Evolutionary conservation across 2,113 vertebrate species (phyloP).

Genomic region (Sinocyclocheilus grahami): DNA sequence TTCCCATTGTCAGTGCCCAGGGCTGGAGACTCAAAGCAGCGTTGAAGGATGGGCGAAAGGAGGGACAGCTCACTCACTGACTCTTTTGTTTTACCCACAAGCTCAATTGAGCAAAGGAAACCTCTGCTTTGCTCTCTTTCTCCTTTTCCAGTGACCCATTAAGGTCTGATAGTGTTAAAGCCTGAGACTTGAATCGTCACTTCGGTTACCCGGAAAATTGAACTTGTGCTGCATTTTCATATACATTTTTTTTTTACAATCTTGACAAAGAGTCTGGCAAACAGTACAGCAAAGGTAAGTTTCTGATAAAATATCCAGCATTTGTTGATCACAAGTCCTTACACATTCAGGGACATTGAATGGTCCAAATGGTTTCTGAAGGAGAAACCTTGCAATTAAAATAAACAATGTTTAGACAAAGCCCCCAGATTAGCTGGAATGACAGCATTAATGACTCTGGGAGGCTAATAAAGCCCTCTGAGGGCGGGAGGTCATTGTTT

Average conservation of each 20-base stretch:
- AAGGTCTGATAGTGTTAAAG: constrained; percentile 77
- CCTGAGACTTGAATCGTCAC: constrained; percentile 69
- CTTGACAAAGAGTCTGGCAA: not conserved
- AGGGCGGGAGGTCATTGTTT: constrained; percentile 59
- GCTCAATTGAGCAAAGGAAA: constrained; percentile 77
- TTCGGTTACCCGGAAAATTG: constrained; percentile 61
- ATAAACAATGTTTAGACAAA: constrained; percentile 68
- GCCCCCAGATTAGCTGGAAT: constrained; percentile 64
- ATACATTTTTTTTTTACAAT: not conserved
- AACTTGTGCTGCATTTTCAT: constrained; percentile 63
- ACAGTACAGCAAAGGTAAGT: not conserved
- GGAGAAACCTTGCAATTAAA: constrained; percentile 66
- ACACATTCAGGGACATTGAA: constrained; percentile 41
- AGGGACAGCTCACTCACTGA: constrained; percentile 77
- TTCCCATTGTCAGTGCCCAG: constrained; percentile 85
- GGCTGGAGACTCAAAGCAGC: constrained; percentile 72
- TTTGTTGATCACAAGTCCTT: constrained; percentile 1
- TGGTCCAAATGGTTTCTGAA: constrained; percentile 55
- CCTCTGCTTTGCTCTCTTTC: constrained; percentile 72
- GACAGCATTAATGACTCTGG: constrained; percentile 52
- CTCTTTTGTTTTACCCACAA: constrained; percentile 82
- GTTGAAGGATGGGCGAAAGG: constrained; percentile 75
- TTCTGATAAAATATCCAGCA: not conserved
- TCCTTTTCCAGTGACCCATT: constrained; percentile 68
- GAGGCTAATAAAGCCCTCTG: constrained; percentile 61